A percentile compares a stretch with the other conserved stretches of the same genome.
Conservation (phyloP, 2,113 vertebrate genomes). For the Benitochromis conjunctus region DNA sequence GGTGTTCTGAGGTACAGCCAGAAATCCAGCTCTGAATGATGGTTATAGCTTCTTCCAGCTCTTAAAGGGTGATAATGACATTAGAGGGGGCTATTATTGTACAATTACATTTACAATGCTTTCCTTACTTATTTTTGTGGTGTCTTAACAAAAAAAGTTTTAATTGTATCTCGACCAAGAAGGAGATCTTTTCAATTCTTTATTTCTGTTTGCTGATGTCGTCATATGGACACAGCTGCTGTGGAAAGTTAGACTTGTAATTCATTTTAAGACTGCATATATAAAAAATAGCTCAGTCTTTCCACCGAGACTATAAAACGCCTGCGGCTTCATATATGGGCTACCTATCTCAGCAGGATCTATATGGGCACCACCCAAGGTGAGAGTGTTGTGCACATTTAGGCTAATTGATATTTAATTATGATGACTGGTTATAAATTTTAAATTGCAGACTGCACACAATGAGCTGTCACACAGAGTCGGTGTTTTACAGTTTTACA, state of each 20-base stretch:
- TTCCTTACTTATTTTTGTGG: neutral
- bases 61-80: constrained; percentile 1
- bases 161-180: neutral
- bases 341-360: neutral
- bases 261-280: neutral
- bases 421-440: neutral
- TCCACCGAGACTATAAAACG: neutral
- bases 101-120: neutral
- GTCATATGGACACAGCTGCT: neutral
- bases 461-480: neutral
- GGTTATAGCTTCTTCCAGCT: neutral
- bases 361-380: neutral
- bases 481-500: neutral
- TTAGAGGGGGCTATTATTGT: neutral
- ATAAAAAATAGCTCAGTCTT: neutral
- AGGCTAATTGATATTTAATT: neutral
- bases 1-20: constrained; percentile 10
- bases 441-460: neutral
- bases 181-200: neutral
- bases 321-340: neutral
- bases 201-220: neutral
- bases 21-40: constrained; percentile 4
- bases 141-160: neutral
- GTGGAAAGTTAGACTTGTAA: neutral
- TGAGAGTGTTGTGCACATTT: neutral